A percentile compares a stretch with the other conserved stretches of the same genome.
Evolutionary conservation across 2,113 vertebrate genomes (phyloP).

Genomic region (Platysternon megacephalum): DNA sequence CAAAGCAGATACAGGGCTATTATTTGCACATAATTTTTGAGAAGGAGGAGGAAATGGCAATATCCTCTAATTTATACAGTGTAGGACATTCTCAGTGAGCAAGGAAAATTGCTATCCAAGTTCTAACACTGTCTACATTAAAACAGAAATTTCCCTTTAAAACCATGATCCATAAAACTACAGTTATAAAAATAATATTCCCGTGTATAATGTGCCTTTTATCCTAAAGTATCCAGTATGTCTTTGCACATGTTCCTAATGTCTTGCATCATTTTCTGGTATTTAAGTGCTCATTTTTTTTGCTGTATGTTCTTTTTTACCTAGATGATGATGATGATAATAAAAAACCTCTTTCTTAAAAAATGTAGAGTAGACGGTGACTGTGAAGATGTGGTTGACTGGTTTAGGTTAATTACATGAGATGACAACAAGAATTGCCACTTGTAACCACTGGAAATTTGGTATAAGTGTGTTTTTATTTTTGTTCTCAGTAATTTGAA

Average conservation of each 20-base stretch:
- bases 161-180: neutral
- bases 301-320: neutral
- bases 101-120: neutral
- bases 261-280: neutral
- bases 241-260: neutral
- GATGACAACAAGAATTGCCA: constrained; percentile 23
- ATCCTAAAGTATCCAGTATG: neutral
- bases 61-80: neutral
- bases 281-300: neutral
- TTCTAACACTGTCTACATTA: neutral
- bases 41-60: neutral
- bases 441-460: constrained; percentile 64
- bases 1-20: neutral
- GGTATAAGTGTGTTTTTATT: constrained; percentile 68
- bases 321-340: neutral
- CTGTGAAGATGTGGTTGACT: constrained; percentile 33
- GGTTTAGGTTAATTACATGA: constrained; percentile 43
- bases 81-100: neutral
- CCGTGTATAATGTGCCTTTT: neutral
- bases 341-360: neutral
- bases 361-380: neutral
- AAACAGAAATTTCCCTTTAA: neutral
- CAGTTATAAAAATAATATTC: neutral
- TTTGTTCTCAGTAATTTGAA: constrained; percentile 74
- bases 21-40: neutral